Base-by-base conservation (phyloP, 2,113 vertebrate species). In the Cyanoramphus novaezelandiae region DNA sequence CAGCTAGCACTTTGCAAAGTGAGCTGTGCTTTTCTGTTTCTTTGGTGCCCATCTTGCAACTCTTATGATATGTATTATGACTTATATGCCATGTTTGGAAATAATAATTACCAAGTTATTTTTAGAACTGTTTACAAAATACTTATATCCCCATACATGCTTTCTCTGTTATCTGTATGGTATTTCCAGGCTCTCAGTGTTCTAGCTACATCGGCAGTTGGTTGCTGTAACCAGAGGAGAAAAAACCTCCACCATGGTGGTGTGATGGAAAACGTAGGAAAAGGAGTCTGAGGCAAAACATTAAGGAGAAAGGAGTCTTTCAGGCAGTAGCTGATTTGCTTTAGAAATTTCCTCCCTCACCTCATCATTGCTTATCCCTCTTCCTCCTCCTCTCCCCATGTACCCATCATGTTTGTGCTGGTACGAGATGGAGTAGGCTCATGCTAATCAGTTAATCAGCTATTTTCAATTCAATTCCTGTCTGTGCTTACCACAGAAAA, bases 381-480 rank as follows among this genome's bases (percentile, higher is more conserved):
- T 53, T 44, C 57, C 33, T 82, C 57, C 52, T 75, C 29, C 39
- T 79, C 7, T 82, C 19, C 55, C 28, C 47, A 1, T 4, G 0
- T 39, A 35, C 44, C 41, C 41, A 11, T 41, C 0, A 0, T 67
- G 68, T 46, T 49, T 85, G 82, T 76, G 74, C 82, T 92, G n/a
- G 69, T 60, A 72, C 79, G 90, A 88, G 75, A 12, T 85, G 75
- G 90, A 94, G 82, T 60, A 86, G 64, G 69, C 82, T 91, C 60
- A 3, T 67, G 83, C 50, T 84, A 93, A 90, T 86, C 88, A 47
- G 39, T 86, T 97, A 96, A 97, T 97, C 95, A 97, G 65, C 86
- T 96, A 33, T 77, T 96, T 97, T 92, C 88, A 75, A 96, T 96
- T 96, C 95, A 84, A 71, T 91, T 92, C 88, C 83, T 93, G 72